phyloP scores from a whole-genome alignment of 2,797 vertebrate species.

The Enteromius argenteus region DNA sequence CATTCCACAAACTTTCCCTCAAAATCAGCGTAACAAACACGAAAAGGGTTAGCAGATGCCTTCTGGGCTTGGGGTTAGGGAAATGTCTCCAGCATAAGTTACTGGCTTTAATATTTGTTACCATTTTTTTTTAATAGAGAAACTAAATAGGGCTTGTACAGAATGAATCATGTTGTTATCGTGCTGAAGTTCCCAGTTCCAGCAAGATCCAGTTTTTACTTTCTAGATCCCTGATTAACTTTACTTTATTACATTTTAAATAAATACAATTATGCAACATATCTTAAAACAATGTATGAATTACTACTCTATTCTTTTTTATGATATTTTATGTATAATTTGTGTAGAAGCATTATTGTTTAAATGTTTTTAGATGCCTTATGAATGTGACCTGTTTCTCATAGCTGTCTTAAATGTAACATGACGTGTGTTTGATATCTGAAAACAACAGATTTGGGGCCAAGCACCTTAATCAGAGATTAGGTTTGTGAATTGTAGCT shows the following conservation, averaged over 20 bases:
- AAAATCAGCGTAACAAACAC: not conserved
- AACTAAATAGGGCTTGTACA: not conserved
- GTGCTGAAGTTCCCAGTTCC: not conserved
- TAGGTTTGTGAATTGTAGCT: not conserved
- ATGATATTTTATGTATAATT: not conserved
- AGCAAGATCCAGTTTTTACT: not conserved
- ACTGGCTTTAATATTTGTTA: not conserved
- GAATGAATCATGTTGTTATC: constrained; percentile 12
- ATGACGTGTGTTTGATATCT: constrained; percentile 9
- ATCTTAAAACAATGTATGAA: not conserved
- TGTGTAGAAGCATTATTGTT: not conserved
- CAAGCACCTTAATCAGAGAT: constrained; percentile 14
- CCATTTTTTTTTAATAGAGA: not conserved
- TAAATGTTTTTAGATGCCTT: constrained; percentile 36
- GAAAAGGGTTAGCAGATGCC: not conserved
- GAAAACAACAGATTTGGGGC: not conserved
- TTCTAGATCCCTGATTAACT: not conserved
- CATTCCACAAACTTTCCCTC: constrained; percentile 5
- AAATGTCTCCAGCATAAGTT: constrained; percentile 8
- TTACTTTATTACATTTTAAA: not conserved
- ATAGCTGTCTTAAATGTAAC: constrained; percentile 19
- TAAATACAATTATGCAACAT: constrained; percentile 15
- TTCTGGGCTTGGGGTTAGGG: not conserved
- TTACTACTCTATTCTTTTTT: not conserved
- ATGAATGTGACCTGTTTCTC: constrained; percentile 3